These are phyloP conservation scores for Sebastes hopkinsi DNA, from an alignment of 2,797 vertebrate genomes.

Conservation along the genomic window DNA sequence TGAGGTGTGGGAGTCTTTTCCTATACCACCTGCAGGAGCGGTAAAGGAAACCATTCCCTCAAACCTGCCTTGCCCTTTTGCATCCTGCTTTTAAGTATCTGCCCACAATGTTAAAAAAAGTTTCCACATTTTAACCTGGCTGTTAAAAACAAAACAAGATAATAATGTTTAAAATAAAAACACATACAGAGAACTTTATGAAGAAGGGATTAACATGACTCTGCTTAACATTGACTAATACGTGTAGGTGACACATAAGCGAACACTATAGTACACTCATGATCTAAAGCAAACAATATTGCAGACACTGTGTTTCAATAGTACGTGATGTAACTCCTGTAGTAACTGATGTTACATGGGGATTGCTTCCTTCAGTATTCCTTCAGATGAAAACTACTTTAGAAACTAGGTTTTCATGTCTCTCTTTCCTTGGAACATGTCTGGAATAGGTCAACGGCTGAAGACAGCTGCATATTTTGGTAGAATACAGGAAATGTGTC, in stretches of 20 bases:
- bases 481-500: neutral
- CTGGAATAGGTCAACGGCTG: neutral
- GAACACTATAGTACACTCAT: neutral
- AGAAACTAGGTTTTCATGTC: neutral
- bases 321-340: neutral
- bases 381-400: neutral
- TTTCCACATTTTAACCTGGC: neutral
- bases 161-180: neutral
- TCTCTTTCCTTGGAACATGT: neutral
- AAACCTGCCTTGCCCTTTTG: constrained; percentile 7
- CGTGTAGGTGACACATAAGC: neutral
- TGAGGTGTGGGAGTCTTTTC: constrained; percentile 18
- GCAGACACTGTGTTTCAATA: neutral
- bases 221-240: neutral
- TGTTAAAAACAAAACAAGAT: neutral
- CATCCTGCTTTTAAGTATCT: constrained; percentile 12
- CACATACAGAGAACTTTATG: neutral
- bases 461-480: neutral
- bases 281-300: neutral
- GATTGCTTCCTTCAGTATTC: neutral
- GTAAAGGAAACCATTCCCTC: constrained; percentile 48
- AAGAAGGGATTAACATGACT: neutral
- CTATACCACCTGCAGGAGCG: constrained; percentile 13
- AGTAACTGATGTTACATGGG: neutral
- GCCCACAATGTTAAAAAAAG: neutral